phyloP scores from a whole-genome alignment of 2,797 vertebrate genomes.

The Enteromius unitaeniatus region DNA sequence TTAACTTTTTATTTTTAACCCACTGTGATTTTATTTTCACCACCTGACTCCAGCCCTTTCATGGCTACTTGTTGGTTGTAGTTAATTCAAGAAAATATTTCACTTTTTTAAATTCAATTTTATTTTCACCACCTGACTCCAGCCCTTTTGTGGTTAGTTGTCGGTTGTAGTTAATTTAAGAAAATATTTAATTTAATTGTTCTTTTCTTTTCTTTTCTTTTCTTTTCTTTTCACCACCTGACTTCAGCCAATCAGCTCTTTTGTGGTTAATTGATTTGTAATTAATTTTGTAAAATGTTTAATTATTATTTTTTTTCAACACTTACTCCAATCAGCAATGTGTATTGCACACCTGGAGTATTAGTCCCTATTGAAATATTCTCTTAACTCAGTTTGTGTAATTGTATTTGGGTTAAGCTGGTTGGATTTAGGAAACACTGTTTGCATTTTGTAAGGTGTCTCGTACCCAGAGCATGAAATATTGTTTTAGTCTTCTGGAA shows the following conservation, averaged over 20 bases:
- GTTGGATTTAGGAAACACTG: neutral
- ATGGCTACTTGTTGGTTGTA: too few species aligned
- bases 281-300: too few species aligned
- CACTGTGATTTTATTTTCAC: neutral
- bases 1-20: neutral
- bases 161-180: too few species aligned
- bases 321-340: neutral
- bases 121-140: too few species aligned
- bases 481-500: slow-evolving; percentile 19
- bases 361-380: neutral
- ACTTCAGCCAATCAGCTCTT: too few species aligned
- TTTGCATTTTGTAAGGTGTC: slow-evolving; percentile 8
- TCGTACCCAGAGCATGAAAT: slow-evolving; percentile 15
- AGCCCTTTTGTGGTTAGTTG: too few species aligned
- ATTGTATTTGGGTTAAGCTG: slow-evolving; percentile 14
- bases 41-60: too few species aligned
- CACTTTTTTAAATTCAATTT: too few species aligned
- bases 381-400: neutral
- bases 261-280: too few species aligned
- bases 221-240: too few species aligned
- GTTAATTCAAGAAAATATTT: too few species aligned
- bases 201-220: too few species aligned
- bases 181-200: neutral
- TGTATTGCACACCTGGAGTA: neutral
- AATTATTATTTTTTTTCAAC: neutral